Conservation (phyloP, 2,888 invertebrate species). For the Nasonovia ribisnigri region DNA sequence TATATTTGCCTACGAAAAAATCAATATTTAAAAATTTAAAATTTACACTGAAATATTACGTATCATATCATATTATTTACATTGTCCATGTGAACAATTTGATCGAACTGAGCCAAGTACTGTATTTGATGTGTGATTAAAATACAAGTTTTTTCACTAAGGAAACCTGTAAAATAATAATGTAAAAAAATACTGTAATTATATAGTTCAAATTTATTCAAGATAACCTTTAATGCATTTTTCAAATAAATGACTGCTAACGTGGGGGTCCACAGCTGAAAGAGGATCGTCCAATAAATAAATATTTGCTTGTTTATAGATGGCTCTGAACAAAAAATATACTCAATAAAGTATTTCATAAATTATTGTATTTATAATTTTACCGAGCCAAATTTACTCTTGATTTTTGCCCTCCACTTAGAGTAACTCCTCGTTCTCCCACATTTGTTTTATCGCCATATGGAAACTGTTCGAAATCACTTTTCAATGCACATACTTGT, state of each 20-base stretch:
- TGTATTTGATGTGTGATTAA: conserved; percentile 89
- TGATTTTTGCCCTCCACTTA: conserved; percentile 90
- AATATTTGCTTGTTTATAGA: conserved; percentile 73
- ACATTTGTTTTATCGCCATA: conserved; percentile 88
- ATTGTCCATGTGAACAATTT: conserved; percentile 73
- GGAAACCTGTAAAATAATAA: conserved; percentile 71
- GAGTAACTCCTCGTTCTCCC: conserved; percentile 86
- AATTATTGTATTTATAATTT: conserved; percentile 50
- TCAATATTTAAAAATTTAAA: background rate
- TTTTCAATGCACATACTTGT: conserved; percentile 79
- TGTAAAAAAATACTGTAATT: conserved; percentile 66
- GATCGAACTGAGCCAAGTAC: conserved; percentile 79
- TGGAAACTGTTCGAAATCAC: conserved; percentile 82
- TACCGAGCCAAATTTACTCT: conserved; percentile 74
- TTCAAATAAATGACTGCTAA: conserved; percentile 74
- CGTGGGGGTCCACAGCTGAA: conserved; percentile 74
- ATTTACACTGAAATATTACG: background rate
- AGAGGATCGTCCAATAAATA: conserved; percentile 75
- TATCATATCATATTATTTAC: conserved; percentile 61
- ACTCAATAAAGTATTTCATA: background rate
- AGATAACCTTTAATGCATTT: conserved; percentile 71
- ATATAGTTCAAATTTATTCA: background rate
- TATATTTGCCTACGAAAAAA: conserved; percentile 71
- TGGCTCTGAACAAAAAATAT: conserved; percentile 71
- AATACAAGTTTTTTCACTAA: conserved; percentile 80